Evolutionary conservation across 1,140 invertebrate species (phyloP), one percentile per base, ranked within the genome.

Genomic region (Papilio xuthus): DNA sequence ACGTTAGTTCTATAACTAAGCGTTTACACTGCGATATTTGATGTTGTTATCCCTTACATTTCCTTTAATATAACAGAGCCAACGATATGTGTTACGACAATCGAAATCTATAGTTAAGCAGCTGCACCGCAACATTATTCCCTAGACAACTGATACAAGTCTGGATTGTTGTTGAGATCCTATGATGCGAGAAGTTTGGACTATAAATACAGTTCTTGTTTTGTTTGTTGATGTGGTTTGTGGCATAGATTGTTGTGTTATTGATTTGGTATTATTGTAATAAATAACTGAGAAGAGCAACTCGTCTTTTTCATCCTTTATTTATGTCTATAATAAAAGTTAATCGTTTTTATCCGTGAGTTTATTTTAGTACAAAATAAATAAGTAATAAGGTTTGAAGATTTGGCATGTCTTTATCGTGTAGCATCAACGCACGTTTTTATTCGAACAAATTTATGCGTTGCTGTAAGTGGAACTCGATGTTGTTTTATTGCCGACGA

Each of bases 401-500:
- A 18, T 28, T 63, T 63, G 20, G 0, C 2, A 63, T 63, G 23
- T 63, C 32, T 67, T 23, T 67, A 67, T 67, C 4, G 60, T 28
- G 13, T 67, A 67, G 1, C 15, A 67, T 67, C 26, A 28, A 63
- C 23, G 23, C 60, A 67, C 13, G 26, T 26, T 67, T 56, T 67
- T 67, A 32, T 67, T 67, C 12, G 23, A 32, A 67, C 60, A 67
- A 32, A 41, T 76, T 76, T 76, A 76, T 76, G n/a, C 37, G 73
- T 53, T 60, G 1, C n/a, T 63, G 53, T 76, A 76, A 76, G 74
- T 63, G 42, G 74, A 63, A 76, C 37, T 76, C 56, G 26, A 76
- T 76, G 53, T 76, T 74, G 47, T 75, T 76, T 76, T 76, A 76
- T 76, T 76, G 41, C 42, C 4, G 32, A 15, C 56, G 56, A 32